These are phyloP conservation scores for Thyatira batis DNA, from an alignment of 2,888 invertebrate genomes.

Conservation along the genomic window DNA sequence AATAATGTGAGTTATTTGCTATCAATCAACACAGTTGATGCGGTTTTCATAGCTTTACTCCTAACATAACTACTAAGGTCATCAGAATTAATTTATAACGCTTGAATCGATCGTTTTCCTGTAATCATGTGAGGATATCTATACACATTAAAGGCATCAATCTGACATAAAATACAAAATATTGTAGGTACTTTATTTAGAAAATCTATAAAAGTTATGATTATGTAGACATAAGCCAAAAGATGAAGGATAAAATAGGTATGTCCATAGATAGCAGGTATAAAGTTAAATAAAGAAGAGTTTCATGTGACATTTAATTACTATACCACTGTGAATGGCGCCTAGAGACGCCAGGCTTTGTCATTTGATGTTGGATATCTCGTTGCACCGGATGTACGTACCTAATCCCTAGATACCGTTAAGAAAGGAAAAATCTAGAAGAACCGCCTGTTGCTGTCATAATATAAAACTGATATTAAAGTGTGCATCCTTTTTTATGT, in stretches of 20 bases:
- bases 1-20: not conserved
- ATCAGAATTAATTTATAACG: no score
- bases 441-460: slow-evolving; percentile 26
- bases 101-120: no score
- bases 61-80: not conserved
- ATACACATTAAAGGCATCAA: no score
- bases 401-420: slow-evolving; percentile 40
- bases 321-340: slow-evolving; percentile 35
- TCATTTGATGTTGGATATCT: slow-evolving; percentile 61
- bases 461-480: not conserved
- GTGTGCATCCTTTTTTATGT: not conserved
- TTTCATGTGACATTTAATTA: not conserved
- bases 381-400: slow-evolving; percentile 38
- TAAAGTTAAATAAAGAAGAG: not conserved
- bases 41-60: not conserved
- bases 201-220: no score
- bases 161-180: no score
- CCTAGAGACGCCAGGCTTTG: slow-evolving; percentile 56
- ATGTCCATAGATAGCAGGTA: not conserved
- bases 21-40: not conserved
- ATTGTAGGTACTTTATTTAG: no score
- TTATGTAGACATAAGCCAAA: no score
- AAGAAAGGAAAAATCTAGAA: slow-evolving; percentile 43
- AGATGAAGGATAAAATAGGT: no score
- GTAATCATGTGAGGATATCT: no score